Evolutionary conservation across 2,888 invertebrate genomes (phyloP).

Genomic region (Leucoma salicis): DNA sequence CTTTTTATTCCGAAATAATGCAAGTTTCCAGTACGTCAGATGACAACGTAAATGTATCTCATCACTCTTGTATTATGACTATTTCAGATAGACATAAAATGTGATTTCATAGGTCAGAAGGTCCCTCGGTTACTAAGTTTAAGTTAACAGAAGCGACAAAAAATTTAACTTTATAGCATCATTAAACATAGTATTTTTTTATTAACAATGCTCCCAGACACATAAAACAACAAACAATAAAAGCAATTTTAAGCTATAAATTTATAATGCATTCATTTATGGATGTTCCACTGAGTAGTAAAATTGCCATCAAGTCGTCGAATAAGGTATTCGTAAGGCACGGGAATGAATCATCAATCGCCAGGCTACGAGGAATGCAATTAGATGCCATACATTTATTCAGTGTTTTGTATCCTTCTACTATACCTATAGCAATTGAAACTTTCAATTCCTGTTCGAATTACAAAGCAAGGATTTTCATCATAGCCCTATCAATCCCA

Average conservation of each 20-base stretch:
- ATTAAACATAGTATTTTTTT: conserved; percentile 23
- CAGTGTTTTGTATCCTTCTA: too few species aligned
- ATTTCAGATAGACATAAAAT: background rate
- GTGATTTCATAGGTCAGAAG: background rate
- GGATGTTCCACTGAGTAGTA: conserved; percentile 54
- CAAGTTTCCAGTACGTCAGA: too few species aligned
- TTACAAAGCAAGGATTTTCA: conserved; percentile 19
- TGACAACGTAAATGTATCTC: too few species aligned
- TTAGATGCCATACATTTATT: conserved; percentile 3
- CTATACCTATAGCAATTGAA: conserved; percentile 15
- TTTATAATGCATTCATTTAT: conserved; percentile 51
- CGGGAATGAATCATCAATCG: conserved; percentile 45
- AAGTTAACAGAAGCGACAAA: conserved; percentile 7
- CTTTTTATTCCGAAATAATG: too few species aligned
- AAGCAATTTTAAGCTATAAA: conserved; percentile 48
- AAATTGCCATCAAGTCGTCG: conserved; percentile 59
- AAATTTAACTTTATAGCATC: conserved; percentile 23
- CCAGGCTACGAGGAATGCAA: conserved; percentile 26
- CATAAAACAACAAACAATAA: conserved; percentile 43
- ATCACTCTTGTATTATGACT: background rate
- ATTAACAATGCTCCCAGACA: conserved; percentile 28
- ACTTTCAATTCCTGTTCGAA: conserved; percentile 1
- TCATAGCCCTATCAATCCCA: conserved; percentile 14
- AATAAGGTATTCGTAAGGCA: conserved; percentile 41
- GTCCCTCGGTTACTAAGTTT: background rate